Percentiles rank a stretch among this genome's conserved stretches.
Conservation (phyloP, 2,888 invertebrate genomes). For the Hartigia nigra region DNA sequence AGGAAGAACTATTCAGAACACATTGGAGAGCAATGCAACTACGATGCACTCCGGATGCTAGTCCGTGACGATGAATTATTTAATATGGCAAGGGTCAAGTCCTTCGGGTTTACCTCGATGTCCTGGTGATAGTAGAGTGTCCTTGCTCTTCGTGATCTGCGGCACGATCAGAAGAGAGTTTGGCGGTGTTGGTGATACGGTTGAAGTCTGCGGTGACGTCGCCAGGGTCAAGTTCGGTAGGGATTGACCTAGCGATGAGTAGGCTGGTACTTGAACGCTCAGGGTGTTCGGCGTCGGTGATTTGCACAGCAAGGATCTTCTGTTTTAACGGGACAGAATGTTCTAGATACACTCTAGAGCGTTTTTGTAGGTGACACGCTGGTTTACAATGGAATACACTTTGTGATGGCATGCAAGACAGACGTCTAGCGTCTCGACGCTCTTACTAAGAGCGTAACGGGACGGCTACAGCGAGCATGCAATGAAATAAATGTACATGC, state of each 20-base stretch:
- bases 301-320: conserved; percentile 63
- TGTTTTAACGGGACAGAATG: conserved; percentile 25
- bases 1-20: neutral
- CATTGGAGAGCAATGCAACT: neutral
- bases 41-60: neutral
- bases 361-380: neutral
- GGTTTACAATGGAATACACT: neutral
- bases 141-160: conserved; percentile 65
- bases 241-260: conserved; percentile 79
- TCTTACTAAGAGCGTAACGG: too few species aligned
- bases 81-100: neutral
- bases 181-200: conserved; percentile 63
- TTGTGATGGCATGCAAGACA: neutral
- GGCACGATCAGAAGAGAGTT: conserved; percentile 65
- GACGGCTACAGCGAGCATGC: neutral
- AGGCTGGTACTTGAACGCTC: conserved; percentile 76
- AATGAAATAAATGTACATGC: conserved; percentile 8
- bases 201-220: conserved; percentile 63
- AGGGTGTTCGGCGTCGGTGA: conserved; percentile 77
- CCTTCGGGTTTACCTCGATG: conserved; percentile 54
- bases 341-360: neutral
- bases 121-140: conserved; percentile 63
- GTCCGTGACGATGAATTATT: neutral
- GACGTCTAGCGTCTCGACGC: too few species aligned
- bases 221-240: conserved; percentile 78